These are phyloP conservation scores for Syrmaticus mikado DNA, from an alignment of 2,113 vertebrate species.

Conservation along the genomic window DNA sequence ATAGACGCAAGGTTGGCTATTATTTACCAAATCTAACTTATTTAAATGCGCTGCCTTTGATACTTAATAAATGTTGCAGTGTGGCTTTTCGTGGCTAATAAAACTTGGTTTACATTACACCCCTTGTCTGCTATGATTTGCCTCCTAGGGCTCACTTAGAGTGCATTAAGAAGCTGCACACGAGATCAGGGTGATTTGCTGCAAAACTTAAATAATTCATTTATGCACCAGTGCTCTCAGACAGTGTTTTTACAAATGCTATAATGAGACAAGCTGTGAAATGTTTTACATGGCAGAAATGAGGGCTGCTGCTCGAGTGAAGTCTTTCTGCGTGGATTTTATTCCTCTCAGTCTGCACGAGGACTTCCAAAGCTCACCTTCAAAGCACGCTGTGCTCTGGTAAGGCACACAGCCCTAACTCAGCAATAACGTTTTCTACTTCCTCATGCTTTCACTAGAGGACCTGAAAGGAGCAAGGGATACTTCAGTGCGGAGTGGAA, in stretches of 20 bases:
- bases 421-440: neutral
- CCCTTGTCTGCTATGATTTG: slow-evolving; percentile 80
- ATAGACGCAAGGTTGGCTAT: slow-evolving; percentile 37
- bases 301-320: slow-evolving; percentile 45
- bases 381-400: neutral
- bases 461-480: neutral
- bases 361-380: neutral
- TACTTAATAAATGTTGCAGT: slow-evolving; percentile 85
- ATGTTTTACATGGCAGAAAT: slow-evolving; percentile 78
- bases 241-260: slow-evolving; percentile 90
- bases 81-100: slow-evolving; percentile 81
- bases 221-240: slow-evolving; percentile 86
- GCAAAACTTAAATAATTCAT: slow-evolving; percentile 92
- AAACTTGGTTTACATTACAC: slow-evolving; percentile 89
- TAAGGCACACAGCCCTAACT: neutral
- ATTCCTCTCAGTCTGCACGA: slow-evolving; percentile 7
- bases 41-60: slow-evolving; percentile 79
- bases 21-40: slow-evolving; percentile 76
- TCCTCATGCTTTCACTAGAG: neutral
- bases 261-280: slow-evolving; percentile 92
- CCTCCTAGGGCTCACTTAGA: slow-evolving; percentile 86
- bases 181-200: slow-evolving; percentile 82
- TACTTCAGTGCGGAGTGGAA: neutral
- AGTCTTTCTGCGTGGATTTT: slow-evolving; percentile 34
- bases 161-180: slow-evolving; percentile 83